Evolutionary conservation across 2,797 vertebrate species (phyloP), one percentile per base, ranked within the genome.

Genomic region (Xenops minutus): DNA sequence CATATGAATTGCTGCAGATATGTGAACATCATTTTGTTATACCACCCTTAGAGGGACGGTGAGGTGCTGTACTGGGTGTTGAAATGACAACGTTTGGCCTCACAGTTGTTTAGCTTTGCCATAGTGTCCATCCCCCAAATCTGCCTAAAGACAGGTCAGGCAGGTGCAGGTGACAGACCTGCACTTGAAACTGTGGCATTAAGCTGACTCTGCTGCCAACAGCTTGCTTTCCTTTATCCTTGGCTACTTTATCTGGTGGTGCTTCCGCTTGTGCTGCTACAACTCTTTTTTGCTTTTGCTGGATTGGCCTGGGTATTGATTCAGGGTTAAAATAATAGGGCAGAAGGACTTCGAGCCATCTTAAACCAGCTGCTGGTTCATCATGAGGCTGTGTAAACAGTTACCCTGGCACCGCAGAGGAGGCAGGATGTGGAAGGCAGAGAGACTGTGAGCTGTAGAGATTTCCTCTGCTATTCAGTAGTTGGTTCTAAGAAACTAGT

Each of bases 351-450:
- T 88, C 1, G 6, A 92, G 90, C 93, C 43, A 17, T 86, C 94
- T 88, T 92, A 51, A 78, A 72, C 18, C 51, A 52, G 76, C 13
- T 56, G 87, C 69, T 90, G 36, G 90, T 43, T 92, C 62, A 88
- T 93, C 34, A 24, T 48, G 73, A 66, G 64, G 46, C 91, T 95
- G 89, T 85, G 95, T 95, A 93, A 94, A 93, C 80, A 86, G 94
- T 84, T 95, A 78, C 88, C 51, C 29, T 78, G 92, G 88, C 88
- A 90, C 88, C 8, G 1, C 63, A 76, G 73, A 82, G 88, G 62
- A 84, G 55, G 69, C 41, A 30, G 68, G 83, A 39, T 76, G 74
- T 76, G 67, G 14, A 82, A 79, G 54, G 63, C 89, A 61, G 56
- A 74, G 82, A 73, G 46, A 62, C 3, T 73, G 72, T 27, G 88